A percentile compares a stretch with the other conserved stretches of the same genome.
phyloP scores from a whole-genome alignment of 2,113 vertebrate species.

The Megaceryle maxima region DNA sequence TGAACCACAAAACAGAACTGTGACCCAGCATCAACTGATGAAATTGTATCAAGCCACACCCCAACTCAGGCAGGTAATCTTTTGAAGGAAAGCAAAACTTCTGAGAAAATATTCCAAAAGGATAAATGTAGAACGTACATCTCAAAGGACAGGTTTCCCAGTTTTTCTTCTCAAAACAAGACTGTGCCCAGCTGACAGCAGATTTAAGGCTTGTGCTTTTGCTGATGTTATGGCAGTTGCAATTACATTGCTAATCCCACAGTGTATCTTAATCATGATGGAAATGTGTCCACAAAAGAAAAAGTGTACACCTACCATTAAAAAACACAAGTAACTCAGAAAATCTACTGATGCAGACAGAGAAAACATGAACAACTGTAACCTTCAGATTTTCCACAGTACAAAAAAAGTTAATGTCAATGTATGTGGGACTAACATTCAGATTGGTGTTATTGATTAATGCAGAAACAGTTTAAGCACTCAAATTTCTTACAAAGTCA shows the following conservation, averaged over 20 bases:
- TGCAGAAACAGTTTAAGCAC: constrained; percentile 31
- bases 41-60: neutral
- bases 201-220: neutral
- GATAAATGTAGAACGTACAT: neutral
- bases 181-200: neutral
- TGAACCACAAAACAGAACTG: neutral
- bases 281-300: neutral
- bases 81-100: neutral
- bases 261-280: neutral
- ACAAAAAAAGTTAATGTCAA: neutral
- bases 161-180: neutral
- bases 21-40: neutral
- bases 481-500: constrained; percentile 34
- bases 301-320: neutral
- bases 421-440: neutral
- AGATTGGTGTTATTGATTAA: neutral
- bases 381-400: neutral
- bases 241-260: neutral
- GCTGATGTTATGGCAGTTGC: accelerated
- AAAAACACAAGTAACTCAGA: neutral
- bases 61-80: neutral
- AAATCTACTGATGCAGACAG: neutral
- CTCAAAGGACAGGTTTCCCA: neutral
- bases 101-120: neutral
- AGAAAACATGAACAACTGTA: neutral